phyloP scores from a whole-genome alignment of 2,113 vertebrate species.

The Oryzias curvinotus region DNA sequence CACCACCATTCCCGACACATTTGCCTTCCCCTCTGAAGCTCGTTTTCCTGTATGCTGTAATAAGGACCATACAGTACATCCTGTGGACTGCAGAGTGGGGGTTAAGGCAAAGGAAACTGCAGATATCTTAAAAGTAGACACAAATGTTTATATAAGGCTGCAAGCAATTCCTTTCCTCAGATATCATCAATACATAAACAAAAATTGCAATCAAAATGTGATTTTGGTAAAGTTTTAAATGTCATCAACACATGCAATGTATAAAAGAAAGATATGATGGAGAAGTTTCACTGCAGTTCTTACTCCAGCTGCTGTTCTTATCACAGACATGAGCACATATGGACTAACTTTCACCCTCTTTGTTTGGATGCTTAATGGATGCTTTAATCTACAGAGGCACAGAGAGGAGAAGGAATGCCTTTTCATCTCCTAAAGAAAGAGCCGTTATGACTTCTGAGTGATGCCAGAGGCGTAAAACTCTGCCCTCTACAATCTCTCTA shows the following conservation, averaged over 20 bases:
- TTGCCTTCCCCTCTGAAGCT: conserved; percentile 15
- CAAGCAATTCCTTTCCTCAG: conserved; percentile 37
- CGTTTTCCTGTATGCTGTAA: conserved; percentile 20
- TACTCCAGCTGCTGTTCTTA: conserved; percentile 38
- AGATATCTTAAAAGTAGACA: neutral
- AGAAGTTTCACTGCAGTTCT: conserved; percentile 7
- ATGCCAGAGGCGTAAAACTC: conserved; percentile 47
- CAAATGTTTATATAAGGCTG: conserved; percentile 26
- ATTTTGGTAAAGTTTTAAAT: conserved; percentile 30
- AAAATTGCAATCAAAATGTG: conserved; percentile 28
- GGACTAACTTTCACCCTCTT: conserved; percentile 6
- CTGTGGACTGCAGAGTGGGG: conserved; percentile 19
- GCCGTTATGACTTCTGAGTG: conserved; percentile 32
- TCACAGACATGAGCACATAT: conserved; percentile 27
- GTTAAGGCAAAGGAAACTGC: neutral
- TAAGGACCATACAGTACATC: conserved; percentile 26
- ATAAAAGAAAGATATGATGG: conserved; percentile 21
- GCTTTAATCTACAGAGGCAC: conserved; percentile 31
- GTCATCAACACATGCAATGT: conserved; percentile 5
- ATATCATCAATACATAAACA: conserved; percentile 49
- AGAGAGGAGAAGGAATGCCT: conserved; percentile 25
- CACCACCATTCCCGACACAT: conserved; percentile 15
- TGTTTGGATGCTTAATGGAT: conserved; percentile 32
- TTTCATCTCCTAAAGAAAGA: conserved; percentile 48
- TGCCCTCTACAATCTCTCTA: conserved; percentile 41